Evolutionary conservation across 2,113 vertebrate species (phyloP).

Genomic region (Shinisaurus crocodilurus): DNA sequence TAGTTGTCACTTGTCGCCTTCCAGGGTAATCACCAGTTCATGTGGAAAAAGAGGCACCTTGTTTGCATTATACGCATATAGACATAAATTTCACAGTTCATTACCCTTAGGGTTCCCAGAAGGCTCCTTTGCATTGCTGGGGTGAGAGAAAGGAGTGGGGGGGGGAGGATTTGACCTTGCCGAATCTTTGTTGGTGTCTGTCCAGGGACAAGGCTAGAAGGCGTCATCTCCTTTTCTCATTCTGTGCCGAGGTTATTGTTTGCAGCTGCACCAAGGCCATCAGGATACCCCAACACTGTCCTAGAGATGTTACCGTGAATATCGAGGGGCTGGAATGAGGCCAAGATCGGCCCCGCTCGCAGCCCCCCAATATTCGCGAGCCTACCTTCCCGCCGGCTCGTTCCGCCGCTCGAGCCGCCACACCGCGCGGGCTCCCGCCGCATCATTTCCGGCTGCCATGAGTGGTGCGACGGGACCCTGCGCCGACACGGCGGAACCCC

Average conservation of each 20-base stretch:
- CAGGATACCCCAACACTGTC: no score
- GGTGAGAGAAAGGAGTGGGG: background rate
- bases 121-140: background rate
- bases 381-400: no score
- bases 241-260: background rate
- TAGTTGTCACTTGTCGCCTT: fast-evolving
- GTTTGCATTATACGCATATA: conserved; percentile 8
- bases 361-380: no score
- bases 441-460: no score
- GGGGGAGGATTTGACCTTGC: conserved; percentile 45
- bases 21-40: background rate
- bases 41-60: conserved; percentile 36
- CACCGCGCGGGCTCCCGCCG: no score
- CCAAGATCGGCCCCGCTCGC: no score
- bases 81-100: conserved; percentile 47
- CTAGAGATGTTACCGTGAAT: no score
- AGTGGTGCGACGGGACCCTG: no score
- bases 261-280: background rate
- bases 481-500: no score
- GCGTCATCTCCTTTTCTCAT: fast-evolving
- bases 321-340: no score
- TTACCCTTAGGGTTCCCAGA: conserved; percentile 25
- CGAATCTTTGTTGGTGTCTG: conserved; percentile 8
- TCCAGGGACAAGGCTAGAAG: background rate
- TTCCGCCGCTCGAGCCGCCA: no score